Evolutionary conservation across 2,888 invertebrate genomes (phyloP).

Genomic region (Drosophila hawaiiensis): DNA sequence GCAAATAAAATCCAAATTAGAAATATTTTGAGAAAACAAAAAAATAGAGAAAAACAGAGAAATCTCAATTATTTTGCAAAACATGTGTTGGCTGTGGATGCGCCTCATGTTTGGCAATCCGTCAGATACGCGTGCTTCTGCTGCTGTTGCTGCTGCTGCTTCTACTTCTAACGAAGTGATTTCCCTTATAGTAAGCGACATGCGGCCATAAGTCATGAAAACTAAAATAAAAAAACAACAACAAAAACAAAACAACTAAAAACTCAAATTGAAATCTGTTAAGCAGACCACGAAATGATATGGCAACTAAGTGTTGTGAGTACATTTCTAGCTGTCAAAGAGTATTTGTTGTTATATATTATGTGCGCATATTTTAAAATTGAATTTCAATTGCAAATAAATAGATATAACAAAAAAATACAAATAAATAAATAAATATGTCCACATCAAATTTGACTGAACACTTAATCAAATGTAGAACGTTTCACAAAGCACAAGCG

Average conservation of each 20-base stretch:
- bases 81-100: conserved; percentile 74
- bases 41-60: conserved; percentile 29
- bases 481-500: conserved; percentile 8
- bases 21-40: conserved; percentile 45
- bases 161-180: conserved; percentile 21
- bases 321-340: conserved; percentile 24
- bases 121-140: conserved; percentile 71
- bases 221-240: not conserved
- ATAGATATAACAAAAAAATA: conserved; percentile 6
- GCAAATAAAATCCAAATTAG: conserved; percentile 64
- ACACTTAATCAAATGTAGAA: conserved; percentile 15
- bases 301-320: conserved; percentile 21
- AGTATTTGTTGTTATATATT: conserved; percentile 30
- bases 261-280: conserved; percentile 62
- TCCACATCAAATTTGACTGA: conserved; percentile 34
- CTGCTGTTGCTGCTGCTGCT: not conserved
- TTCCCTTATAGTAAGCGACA: conserved; percentile 47
- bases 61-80: conserved; percentile 77
- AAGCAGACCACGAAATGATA: conserved; percentile 68
- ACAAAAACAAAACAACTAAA: not conserved
- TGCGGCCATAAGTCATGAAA: conserved; percentile 52
- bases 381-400: conserved; percentile 56
- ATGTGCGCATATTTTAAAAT: conserved; percentile 36
- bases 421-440: conserved; percentile 21
- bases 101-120: conserved; percentile 70